These are phyloP conservation scores for Yponomeuta sedellus DNA, from an alignment of 2,888 invertebrate species.

Conservation along the genomic window DNA sequence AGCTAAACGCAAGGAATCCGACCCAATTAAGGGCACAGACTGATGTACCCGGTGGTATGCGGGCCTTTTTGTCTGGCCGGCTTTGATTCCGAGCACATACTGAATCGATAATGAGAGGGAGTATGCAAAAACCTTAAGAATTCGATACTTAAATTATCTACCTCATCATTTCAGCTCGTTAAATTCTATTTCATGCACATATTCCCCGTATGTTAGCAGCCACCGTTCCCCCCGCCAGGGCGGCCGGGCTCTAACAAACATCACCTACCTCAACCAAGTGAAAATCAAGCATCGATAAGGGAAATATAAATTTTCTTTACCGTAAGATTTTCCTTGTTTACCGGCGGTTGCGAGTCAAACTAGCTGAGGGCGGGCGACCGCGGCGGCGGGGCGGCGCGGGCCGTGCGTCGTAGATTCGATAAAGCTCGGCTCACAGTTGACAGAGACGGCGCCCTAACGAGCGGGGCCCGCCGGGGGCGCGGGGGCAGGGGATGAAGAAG, in stretches of 20 bases:
- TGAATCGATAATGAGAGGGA: constrained; percentile 5
- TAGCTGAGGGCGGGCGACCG: constrained; percentile 28
- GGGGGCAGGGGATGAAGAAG: constrained; percentile 63
- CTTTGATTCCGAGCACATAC: constrained; percentile 14
- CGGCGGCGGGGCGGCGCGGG: constrained; percentile 68
- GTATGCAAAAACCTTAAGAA: constrained; percentile 1
- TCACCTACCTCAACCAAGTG: background rate
- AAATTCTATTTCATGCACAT: background rate
- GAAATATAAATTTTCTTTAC: constrained; percentile 62
- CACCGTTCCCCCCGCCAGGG: background rate
- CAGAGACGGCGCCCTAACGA: constrained; percentile 73
- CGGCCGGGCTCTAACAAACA: background rate
- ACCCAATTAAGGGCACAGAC: constrained; percentile 45
- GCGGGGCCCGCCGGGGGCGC: constrained; percentile 32
- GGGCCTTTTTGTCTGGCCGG: constrained; percentile 20
- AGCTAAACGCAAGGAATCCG: constrained; percentile 59
- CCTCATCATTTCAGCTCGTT: background rate
- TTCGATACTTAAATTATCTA: background rate
- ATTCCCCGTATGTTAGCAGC: background rate
- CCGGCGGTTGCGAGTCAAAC: constrained; percentile 66
- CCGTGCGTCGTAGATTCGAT: constrained; percentile 76
- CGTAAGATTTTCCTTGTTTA: constrained; percentile 70
- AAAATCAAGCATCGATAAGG: constrained; percentile 23
- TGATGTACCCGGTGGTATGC: constrained; percentile 22
- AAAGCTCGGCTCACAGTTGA: constrained; percentile 74